Base-by-base conservation (phyloP, 92 coral and sea anemone species). In the Phymanthus crucifer region DNA sequence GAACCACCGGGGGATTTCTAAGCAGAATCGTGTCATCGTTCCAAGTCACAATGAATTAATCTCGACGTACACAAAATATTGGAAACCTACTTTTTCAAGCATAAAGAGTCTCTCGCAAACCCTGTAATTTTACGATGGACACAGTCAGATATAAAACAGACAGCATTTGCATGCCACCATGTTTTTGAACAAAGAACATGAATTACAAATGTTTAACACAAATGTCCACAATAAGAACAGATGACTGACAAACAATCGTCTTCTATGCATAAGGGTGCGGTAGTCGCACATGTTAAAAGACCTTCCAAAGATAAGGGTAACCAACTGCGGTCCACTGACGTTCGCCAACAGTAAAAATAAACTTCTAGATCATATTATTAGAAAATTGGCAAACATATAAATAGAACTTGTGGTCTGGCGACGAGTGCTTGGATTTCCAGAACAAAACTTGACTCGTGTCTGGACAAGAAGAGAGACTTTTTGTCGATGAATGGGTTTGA, bases 1-100 rank as follows among this genome's bases (percentile, higher is more conserved):
- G 45, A 69, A 31, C 36, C 72, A 77, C 46, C 81, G 68, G 81
- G 72, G 26, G 48, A 69, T 18, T 14, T 61, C 81, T 40, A 19
- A 18, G 50, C 18, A 45, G 40, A 71, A 36, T 23, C 16, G 65
- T 57, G 85, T 72, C 86, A 82, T 57, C 85, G 31, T 38, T 29
- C 21, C 9, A 24, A n/a, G 70, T 67, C 86, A 73, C 74, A 27
- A 61, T 18, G 36, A 27, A 24, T 3, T 24, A 61, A 61, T 61
- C 23, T 61, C n/a, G n/a, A 12, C 0, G 19, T 54, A 54, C 3
- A 7, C 19, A 18, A 18, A 19, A 4, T 54, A 27, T 12, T 61
- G 34, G n/a, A n/a, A 61, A 27, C 16, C 68, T 26, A 27, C 68
- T 61, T 61, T 18, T 8, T 29, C 34, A 61, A 61, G 10, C 68